phyloP scores from a whole-genome alignment of 2,797 vertebrate species.

The Helostoma temminkii region DNA sequence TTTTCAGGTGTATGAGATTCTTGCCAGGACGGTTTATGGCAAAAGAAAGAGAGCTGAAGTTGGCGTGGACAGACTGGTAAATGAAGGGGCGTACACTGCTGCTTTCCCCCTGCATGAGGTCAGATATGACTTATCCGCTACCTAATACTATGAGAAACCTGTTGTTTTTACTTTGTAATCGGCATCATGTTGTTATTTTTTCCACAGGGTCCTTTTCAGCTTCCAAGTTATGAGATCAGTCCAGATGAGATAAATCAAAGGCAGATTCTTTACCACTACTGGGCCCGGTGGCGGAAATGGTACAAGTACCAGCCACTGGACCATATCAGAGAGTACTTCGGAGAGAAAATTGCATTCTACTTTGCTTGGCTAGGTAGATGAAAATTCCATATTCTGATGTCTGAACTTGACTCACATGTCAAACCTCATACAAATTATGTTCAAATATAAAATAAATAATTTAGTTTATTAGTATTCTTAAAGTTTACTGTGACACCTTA shows the following conservation, averaged over 20 bases:
- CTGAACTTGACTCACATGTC: not conserved
- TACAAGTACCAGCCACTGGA: slow-evolving; percentile 88
- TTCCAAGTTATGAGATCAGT: slow-evolving; percentile 66
- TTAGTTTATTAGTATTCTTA: no score
- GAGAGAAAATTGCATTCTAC: slow-evolving; percentile 88
- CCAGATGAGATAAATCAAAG: slow-evolving; percentile 84
- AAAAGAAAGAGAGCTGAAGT: slow-evolving; percentile 85
- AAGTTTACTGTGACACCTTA: no score
- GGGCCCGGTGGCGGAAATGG: slow-evolving; percentile 88
- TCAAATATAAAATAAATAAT: not conserved
- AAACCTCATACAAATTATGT: no score
- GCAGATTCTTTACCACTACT: slow-evolving; percentile 84
- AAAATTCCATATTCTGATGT: not conserved
- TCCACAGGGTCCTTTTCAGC: slow-evolving; percentile 82
- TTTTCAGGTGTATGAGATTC: slow-evolving; percentile 86
- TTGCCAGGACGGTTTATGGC: slow-evolving; percentile 82
- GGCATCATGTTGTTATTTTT: not conserved
- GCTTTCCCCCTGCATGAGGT: slow-evolving; percentile 87
- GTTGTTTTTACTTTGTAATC: not conserved
- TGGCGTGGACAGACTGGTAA: slow-evolving; percentile 84
- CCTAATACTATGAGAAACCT: not conserved
- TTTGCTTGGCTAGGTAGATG: slow-evolving; percentile 87
- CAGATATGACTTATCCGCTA: slow-evolving; percentile 25
- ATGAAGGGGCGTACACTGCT: slow-evolving; percentile 82
- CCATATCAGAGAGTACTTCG: slow-evolving; percentile 88